Evolutionary conservation across 2,113 vertebrate species (phyloP).

Genomic region (Rhinolophus sinicus): DNA sequence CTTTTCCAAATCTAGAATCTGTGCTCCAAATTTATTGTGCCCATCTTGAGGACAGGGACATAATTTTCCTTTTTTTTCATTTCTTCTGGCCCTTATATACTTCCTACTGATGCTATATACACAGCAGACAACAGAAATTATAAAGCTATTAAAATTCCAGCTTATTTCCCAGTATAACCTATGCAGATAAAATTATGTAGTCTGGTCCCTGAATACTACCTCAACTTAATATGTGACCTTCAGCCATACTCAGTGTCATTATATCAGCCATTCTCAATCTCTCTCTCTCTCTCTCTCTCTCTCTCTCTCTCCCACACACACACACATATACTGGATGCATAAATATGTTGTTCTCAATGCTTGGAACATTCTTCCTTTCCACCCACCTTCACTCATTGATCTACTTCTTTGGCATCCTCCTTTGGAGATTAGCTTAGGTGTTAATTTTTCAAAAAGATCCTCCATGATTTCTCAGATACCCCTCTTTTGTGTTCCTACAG

Average conservation of each 20-base stretch:
- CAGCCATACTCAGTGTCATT: not conserved
- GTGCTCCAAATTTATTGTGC: not conserved
- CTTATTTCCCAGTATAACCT: not conserved
- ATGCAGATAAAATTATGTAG: not conserved
- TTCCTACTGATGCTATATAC: not conserved
- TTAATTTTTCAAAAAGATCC: conserved; percentile 18
- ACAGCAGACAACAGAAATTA: not conserved
- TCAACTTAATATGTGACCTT: not conserved
- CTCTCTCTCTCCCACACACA: not conserved
- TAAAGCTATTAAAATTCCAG: not conserved
- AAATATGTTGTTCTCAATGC: not conserved
- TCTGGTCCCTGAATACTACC: not conserved
- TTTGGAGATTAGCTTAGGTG: not conserved
- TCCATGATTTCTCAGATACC: not conserved
- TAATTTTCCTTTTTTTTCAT: not conserved
- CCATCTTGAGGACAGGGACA: not conserved
- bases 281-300: not conserved
- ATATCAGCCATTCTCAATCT: not conserved
- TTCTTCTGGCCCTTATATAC: not conserved
- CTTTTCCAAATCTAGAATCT: not conserved
- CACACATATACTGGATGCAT: not conserved
- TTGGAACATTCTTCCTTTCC: not conserved
- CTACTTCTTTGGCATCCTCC: not conserved
- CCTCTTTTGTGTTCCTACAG: not conserved
- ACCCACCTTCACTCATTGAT: not conserved